phyloP scores from a whole-genome alignment of 2,888 invertebrate genomes.

The Isotomurus palustris region DNA sequence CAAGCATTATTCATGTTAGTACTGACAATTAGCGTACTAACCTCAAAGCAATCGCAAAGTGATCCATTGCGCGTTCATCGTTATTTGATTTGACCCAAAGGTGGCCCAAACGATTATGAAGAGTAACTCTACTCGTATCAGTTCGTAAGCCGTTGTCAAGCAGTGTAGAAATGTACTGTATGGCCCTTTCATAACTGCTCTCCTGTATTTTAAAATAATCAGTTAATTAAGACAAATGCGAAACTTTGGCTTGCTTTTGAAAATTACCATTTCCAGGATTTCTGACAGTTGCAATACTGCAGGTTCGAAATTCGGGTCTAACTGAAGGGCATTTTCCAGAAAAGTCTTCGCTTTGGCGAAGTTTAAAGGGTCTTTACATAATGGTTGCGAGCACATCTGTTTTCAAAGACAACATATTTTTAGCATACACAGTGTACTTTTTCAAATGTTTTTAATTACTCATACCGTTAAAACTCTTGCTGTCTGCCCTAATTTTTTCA shows the following conservation, averaged over 20 bases:
- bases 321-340: slow-evolving; percentile 66
- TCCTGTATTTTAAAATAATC: slow-evolving; percentile 54
- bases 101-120: slow-evolving; percentile 65
- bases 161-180: slow-evolving; percentile 63
- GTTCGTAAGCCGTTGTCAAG: too few relatives aligned
- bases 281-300: slow-evolving; percentile 69
- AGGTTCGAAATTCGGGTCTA: slow-evolving; percentile 66
- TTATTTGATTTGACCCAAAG: slow-evolving; percentile 60
- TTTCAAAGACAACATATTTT: too few relatives aligned
- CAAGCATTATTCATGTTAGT: too few relatives aligned
- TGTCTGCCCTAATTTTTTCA: slow-evolving; percentile 66
- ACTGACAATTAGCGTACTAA: slow-evolving; percentile 51
- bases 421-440: background rate
- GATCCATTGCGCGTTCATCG: slow-evolving; percentile 64
- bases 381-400: slow-evolving; percentile 69
- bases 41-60: slow-evolving; percentile 64
- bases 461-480: slow-evolving; percentile 69
- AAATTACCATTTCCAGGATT: slow-evolving; percentile 59
- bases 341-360: slow-evolving; percentile 62
- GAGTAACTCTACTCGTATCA: slow-evolving; percentile 57
- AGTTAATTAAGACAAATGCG: background rate
- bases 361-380: slow-evolving; percentile 63
- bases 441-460: slow-evolving; percentile 16
- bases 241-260: background rate
- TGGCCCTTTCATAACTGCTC: slow-evolving; percentile 62